A percentile compares a stretch with the other conserved stretches of the same genome.
Conservation (phyloP, 2,888 invertebrate genomes). For the Didymodactylos carnosus region DNA sequence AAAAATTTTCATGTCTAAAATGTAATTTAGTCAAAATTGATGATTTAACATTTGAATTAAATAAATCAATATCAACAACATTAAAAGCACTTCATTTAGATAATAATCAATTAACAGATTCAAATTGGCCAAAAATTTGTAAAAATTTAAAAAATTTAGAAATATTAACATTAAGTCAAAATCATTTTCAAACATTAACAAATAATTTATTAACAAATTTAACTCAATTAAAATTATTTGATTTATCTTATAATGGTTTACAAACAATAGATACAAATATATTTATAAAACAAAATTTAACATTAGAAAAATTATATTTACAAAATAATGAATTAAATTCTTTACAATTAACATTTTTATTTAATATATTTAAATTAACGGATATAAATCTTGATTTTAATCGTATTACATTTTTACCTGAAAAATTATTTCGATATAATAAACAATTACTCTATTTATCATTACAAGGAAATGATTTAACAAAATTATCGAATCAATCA, state of each 20-base stretch:
- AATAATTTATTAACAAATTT: not conserved
- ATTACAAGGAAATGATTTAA: constrained; percentile 4
- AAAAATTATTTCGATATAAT: not conserved
- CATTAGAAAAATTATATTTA: not conserved
- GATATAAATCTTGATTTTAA: constrained; percentile 8
- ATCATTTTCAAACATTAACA: not conserved
- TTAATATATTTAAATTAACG: not conserved
- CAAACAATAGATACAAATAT: not conserved
- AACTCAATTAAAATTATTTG: not conserved
- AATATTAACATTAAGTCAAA: not conserved
- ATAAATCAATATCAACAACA: not conserved
- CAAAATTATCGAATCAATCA: not conserved
- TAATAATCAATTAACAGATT: not conserved
- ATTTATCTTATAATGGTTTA: not conserved
- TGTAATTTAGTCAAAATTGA: not conserved
- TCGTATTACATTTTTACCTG: not conserved
- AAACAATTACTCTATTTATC: not conserved
- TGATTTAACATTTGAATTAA: not conserved
- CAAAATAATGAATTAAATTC: constrained; percentile 13
- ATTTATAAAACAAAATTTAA: too few relatives aligned
- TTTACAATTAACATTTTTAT: constrained; percentile 7
- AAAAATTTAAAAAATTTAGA: not conserved
- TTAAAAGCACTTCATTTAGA: constrained; percentile 4
- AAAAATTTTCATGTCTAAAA: not conserved
- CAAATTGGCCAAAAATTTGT: not conserved